A percentile compares a stretch with the other conserved stretches of the same genome.
Evolutionary conservation across 64 coral and sea anemone genomes (phyloP).

Genomic region (Actinia tenebrosa): DNA sequence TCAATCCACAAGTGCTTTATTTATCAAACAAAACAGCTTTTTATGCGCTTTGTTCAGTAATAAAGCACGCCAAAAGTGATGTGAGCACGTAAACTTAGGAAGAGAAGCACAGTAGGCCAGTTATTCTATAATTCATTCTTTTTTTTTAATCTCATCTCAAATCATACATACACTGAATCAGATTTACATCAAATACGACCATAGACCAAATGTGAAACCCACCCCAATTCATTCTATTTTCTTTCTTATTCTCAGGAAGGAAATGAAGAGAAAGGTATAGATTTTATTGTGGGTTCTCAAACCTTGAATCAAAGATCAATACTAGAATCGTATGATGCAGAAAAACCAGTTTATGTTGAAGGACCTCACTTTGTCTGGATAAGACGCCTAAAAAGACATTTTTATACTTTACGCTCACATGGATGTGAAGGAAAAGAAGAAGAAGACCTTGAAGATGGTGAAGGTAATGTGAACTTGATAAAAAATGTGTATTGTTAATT

Average conservation of each 20-base stretch:
- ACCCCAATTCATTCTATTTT: background rate
- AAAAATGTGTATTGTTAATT: background rate
- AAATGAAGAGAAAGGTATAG: constrained; percentile 19
- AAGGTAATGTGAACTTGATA: constrained; percentile 38
- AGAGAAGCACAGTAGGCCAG: too few relatives aligned
- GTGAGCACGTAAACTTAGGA: too few relatives aligned
- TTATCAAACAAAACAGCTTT: too few relatives aligned
- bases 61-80: too few relatives aligned
- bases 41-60: too few relatives aligned
- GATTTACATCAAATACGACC: too few relatives aligned
- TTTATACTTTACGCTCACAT: constrained; percentile 79
- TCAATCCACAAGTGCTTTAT: too few relatives aligned
- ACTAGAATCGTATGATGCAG: constrained; percentile 49
- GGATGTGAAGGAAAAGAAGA: constrained; percentile 21
- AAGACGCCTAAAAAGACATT: constrained; percentile 58
- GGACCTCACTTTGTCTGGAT: constrained; percentile 88
- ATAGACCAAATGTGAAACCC: too few relatives aligned
- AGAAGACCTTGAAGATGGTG: constrained; percentile 50
- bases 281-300: constrained; percentile 76
- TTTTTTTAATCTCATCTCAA: too few relatives aligned
- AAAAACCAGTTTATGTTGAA: constrained; percentile 83
- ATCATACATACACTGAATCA: too few relatives aligned
- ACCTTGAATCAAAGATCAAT: constrained; percentile 47
- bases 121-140: too few relatives aligned
- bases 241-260: constrained; percentile 25